These are phyloP conservation scores for Plumapathes pennacea DNA, from an alignment of 92 coral and sea anemone species.

Conservation along the genomic window DNA sequence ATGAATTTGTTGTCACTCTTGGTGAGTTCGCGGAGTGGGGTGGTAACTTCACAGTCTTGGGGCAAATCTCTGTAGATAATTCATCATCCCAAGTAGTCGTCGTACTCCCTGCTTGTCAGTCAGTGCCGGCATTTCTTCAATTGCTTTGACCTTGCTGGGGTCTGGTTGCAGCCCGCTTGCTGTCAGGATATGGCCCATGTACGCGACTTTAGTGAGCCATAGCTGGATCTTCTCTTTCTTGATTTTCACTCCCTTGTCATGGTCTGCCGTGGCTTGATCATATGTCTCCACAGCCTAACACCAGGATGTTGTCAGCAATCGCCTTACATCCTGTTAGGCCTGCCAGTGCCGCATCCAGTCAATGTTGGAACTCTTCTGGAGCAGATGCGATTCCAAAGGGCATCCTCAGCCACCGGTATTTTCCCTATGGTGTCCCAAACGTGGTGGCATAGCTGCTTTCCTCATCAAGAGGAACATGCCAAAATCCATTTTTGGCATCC, in stretches of 20 bases:
- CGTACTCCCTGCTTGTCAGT: no score
- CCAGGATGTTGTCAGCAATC: constrained; percentile 65
- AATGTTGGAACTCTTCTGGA: constrained; percentile 66
- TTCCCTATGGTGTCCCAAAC: constrained; percentile 58
- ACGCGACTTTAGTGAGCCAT: constrained; percentile 27
- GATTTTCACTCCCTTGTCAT: constrained; percentile 54
- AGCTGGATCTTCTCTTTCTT: constrained; percentile 40
- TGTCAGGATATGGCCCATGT: constrained; percentile 46
- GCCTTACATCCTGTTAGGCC: constrained; percentile 60
- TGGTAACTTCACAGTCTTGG: no score
- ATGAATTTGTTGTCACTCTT: constrained; percentile 6
- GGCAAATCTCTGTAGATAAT: no score
- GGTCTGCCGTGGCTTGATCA: constrained; percentile 32
- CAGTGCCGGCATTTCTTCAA: no score
- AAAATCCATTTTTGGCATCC: constrained; percentile 67
- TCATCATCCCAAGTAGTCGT: no score
- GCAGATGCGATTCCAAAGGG: constrained; percentile 62
- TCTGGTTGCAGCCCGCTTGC: constrained; percentile 26
- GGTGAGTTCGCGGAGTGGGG: constrained; percentile 5
- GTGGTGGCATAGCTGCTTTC: constrained; percentile 60
- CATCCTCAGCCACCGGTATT: constrained; percentile 59
- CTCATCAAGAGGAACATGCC: constrained; percentile 57
- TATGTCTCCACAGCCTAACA: constrained; percentile 57
- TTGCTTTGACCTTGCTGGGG: constrained; percentile 31
- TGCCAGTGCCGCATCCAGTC: constrained; percentile 47